phyloP scores from a whole-genome alignment of 2,797 vertebrate species.

The Sebastes iracundus region DNA sequence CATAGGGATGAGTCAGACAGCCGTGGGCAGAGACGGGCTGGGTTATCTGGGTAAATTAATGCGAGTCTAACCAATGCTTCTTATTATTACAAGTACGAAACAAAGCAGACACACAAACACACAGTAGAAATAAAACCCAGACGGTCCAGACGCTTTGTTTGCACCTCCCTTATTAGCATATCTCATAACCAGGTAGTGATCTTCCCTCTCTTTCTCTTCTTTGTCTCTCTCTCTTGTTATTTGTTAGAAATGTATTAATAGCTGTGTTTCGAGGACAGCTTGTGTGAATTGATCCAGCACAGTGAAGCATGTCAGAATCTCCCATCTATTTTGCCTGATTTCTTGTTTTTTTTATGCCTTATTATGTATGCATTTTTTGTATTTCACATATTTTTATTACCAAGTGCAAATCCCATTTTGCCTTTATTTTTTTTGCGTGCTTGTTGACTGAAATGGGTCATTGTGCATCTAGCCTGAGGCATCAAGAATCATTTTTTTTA shows the following conservation, averaged over 20 bases:
- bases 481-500: constrained; percentile 25
- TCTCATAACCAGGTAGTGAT: constrained; percentile 2
- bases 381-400: constrained; percentile 23
- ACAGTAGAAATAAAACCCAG: constrained; percentile 36
- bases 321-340: neutral
- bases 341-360: neutral
- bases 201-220: neutral
- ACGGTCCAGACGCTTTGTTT: constrained; percentile 46
- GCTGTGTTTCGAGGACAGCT: constrained; percentile 29
- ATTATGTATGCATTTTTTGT: neutral
- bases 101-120: constrained; percentile 35
- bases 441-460: constrained; percentile 71
- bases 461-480: constrained; percentile 52
- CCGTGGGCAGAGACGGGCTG: constrained; percentile 69
- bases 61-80: constrained; percentile 26
- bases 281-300: neutral
- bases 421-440: constrained; percentile 13
- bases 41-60: constrained; percentile 71
- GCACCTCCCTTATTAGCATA: constrained; percentile 38
- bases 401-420: constrained; percentile 12
- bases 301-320: neutral
- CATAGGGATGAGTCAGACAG: constrained; percentile 71
- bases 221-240: neutral
- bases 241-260: constrained; percentile 11
- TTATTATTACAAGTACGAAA: constrained; percentile 36